phyloP scores from a whole-genome alignment of 2,888 invertebrate genomes.

The Thymelicus lineola region DNA sequence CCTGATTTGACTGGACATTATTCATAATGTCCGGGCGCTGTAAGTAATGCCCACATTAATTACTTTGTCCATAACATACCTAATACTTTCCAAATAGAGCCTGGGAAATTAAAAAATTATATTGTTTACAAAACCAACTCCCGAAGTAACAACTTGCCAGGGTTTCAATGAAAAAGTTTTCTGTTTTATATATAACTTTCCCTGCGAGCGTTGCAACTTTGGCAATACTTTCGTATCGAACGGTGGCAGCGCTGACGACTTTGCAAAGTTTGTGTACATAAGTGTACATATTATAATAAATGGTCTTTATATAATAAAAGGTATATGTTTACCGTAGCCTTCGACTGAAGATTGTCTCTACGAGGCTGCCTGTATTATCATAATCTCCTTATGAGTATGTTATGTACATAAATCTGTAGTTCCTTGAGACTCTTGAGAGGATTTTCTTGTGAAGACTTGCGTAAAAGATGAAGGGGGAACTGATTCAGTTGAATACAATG shows the following conservation, averaged over 20 bases:
- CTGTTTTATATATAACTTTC: background rate
- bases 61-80: no score
- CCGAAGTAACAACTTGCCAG: background rate
- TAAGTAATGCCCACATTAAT: no score
- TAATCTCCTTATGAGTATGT: slow-evolving; percentile 1
- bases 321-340: background rate
- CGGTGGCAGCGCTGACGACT: background rate
- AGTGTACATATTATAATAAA: no score
- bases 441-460: background rate
- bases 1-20: no score
- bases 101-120: no score
- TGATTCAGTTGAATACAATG: no score
- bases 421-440: slow-evolving; percentile 4
- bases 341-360: background rate
- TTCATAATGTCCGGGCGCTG: no score
- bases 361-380: background rate
- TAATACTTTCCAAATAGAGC: no score
- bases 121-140: background rate
- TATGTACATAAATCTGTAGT: background rate
- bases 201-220: background rate
- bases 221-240: background rate
- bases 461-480: no score
- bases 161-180: background rate
- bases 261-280: background rate
- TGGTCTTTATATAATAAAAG: slow-evolving; percentile 1